These are phyloP conservation scores for Xylota sylvarum DNA, from an alignment of 2,888 invertebrate genomes.

Conservation along the genomic window DNA sequence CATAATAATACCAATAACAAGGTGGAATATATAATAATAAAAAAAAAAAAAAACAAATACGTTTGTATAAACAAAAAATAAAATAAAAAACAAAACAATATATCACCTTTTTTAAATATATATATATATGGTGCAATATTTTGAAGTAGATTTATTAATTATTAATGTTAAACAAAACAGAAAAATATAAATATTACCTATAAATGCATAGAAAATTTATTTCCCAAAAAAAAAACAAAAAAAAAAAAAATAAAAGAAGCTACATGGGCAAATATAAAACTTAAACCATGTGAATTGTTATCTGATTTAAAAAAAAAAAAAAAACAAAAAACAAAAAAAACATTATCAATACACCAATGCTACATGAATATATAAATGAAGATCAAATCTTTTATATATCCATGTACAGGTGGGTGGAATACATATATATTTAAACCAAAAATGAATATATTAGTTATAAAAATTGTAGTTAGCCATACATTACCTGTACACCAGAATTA, in stretches of 20 bases:
- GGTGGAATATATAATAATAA: not conserved
- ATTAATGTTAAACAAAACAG: slow-evolving; percentile 48
- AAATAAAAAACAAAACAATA: slow-evolving; percentile 10
- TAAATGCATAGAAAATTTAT: slow-evolving; percentile 27
- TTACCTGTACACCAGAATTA: slow-evolving; percentile 51
- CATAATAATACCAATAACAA: slow-evolving; percentile 3
- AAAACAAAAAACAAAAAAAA: too few relatives aligned
- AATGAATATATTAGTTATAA: slow-evolving; percentile 53
- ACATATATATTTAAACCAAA: slow-evolving; percentile 33
- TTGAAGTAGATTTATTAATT: slow-evolving; percentile 55
- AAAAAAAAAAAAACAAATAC: not conserved
- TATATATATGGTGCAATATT: slow-evolving; percentile 67
- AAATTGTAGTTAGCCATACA: slow-evolving; percentile 70
- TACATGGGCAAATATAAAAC: slow-evolving; percentile 3
- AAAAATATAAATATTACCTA: slow-evolving; percentile 48
- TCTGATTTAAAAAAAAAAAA: too few relatives aligned
- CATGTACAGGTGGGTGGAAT: slow-evolving; percentile 43
- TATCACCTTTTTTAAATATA: slow-evolving; percentile 33
- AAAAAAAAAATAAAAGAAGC: too few relatives aligned
- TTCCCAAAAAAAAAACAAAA: too few relatives aligned
- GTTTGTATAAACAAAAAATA: not conserved
- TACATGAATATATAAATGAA: slow-evolving; percentile 35
- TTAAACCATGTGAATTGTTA: slow-evolving; percentile 26
- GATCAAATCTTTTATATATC: slow-evolving; percentile 14
- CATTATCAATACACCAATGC: slow-evolving; percentile 26